Evolutionary conservation across 2,113 vertebrate species (phyloP), one percentile per base, ranked within the genome.

Genomic region (Malurus melanocephalus): DNA sequence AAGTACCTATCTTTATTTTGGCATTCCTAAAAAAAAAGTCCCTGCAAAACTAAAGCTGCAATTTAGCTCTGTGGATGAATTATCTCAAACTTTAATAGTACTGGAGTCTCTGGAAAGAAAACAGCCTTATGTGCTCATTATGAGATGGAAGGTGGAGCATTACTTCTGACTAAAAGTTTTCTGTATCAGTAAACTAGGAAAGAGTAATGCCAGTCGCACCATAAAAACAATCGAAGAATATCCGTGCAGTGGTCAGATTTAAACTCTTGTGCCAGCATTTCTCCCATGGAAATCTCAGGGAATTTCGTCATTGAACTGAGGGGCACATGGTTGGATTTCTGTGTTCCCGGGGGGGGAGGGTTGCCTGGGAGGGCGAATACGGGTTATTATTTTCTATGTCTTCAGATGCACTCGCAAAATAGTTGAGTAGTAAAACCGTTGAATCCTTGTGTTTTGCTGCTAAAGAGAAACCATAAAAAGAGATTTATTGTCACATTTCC

Each of bases 401-500:
- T 89, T 93, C 59, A 82, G 71, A 76, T n/a, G 30, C 72, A 90
- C 85, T 95, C 92, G 80, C 14, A 42, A 84, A 76, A 73, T 10
- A 33, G 24, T 13, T 67, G 88, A 95, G 85, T 78, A 40, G 23
- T 55, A 84, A 88, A 87, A 49, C 22, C 4, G 11, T 89, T 93
- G 94, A 95, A 95, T 95, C 93, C 43, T 52, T 66, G 51, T 79
- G 71, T 80, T 96, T 88, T 93, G 84, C 89, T 89, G 89, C 94
- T 93, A 79, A 71, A 90, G 88, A 96, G 86, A 91, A 95, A 93
- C 93, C 88, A 96, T 96, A 86, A 97, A 97, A 96, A 91, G 45
- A 96, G 94, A 97, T 96, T 97, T 97, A 96, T 94, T 92, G 40
- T 91, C 94, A 90, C 92, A 94, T 96, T 96, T 96, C 96, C 93